These are phyloP conservation scores for Microtus montanus DNA, from an alignment of 2,113 vertebrate species.

Conservation along the genomic window DNA sequence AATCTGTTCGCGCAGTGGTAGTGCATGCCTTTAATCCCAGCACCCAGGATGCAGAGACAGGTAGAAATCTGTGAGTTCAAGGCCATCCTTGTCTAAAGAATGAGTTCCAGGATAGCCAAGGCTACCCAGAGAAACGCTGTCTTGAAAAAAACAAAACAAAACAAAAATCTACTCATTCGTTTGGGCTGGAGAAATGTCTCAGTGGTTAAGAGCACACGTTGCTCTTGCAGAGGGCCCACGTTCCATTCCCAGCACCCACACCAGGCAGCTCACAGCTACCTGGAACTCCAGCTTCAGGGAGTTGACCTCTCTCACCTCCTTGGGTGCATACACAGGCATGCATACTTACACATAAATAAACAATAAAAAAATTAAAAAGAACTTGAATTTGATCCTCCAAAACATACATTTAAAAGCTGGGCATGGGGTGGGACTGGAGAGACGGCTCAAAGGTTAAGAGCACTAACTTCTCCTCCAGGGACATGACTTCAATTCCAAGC, in stretches of 20 bases:
- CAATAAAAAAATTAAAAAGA: neutral
- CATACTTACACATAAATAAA: neutral
- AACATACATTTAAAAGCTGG: no score
- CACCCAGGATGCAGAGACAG: neutral
- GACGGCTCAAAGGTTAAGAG: neutral
- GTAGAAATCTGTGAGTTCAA: neutral
- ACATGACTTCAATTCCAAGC: neutral
- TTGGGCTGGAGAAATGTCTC: no score
- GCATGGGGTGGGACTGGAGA: no score
- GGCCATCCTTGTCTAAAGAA: neutral
- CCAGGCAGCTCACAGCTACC: no score
- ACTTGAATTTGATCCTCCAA: neutral
- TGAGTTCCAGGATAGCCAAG: neutral
- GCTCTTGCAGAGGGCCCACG: no score
- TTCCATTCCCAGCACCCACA: no score
- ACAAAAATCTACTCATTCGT: no score
- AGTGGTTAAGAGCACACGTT: no score
- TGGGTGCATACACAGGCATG: no score
- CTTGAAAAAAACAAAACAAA: neutral
- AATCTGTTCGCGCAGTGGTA: neutral
- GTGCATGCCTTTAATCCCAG: no score
- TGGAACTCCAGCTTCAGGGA: no score
- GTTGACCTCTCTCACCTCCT: no score
- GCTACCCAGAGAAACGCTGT: neutral
- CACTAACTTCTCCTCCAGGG: neutral